A percentile compares a stretch with the other conserved stretches of the same genome.
Conservation (phyloP, 2,797 vertebrate genomes). For the Pipistrellus pipistrellus region DNA sequence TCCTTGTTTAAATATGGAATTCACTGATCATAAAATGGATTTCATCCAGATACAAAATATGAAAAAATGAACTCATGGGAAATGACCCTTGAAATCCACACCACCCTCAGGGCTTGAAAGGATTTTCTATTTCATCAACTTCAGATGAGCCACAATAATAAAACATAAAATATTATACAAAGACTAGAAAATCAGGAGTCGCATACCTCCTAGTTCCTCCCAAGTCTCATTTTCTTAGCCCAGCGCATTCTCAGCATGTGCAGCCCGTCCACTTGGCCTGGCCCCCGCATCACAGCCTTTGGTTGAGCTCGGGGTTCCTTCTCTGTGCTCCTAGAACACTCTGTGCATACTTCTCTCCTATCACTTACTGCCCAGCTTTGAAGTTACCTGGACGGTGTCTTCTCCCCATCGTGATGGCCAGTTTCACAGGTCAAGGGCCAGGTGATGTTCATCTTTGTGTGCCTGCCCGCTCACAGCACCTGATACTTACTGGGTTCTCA, state of each 20-base stretch:
- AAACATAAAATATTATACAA: conserved; percentile 55
- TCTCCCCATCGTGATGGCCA: neutral
- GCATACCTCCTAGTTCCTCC: neutral
- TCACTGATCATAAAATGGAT: conserved; percentile 81
- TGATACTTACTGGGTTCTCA: neutral
- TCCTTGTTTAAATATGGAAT: conserved; percentile 81
- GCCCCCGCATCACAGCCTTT: neutral
- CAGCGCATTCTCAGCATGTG: conserved; percentile 10
- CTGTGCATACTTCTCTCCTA: neutral
- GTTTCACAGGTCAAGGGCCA: neutral
- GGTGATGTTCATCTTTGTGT: neutral
- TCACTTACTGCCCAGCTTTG: neutral
- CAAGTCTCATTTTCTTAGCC: conserved; percentile 18
- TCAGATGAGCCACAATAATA: conserved; percentile 65
- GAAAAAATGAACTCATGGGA: conserved; percentile 79
- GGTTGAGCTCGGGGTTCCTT: neutral
- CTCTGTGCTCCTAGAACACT: neutral
- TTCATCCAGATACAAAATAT: conserved; percentile 75
- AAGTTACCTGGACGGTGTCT: neutral
- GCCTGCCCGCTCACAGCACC: neutral
- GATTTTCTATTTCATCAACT: conserved; percentile 79
- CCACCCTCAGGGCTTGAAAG: conserved; percentile 74
- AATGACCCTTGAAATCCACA: conserved; percentile 81
- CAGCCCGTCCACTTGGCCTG: neutral
- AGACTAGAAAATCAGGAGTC: conserved; percentile 44